phyloP scores from a whole-genome alignment of 2,797 vertebrate genomes.

The Poeciliopsis gracilis region DNA sequence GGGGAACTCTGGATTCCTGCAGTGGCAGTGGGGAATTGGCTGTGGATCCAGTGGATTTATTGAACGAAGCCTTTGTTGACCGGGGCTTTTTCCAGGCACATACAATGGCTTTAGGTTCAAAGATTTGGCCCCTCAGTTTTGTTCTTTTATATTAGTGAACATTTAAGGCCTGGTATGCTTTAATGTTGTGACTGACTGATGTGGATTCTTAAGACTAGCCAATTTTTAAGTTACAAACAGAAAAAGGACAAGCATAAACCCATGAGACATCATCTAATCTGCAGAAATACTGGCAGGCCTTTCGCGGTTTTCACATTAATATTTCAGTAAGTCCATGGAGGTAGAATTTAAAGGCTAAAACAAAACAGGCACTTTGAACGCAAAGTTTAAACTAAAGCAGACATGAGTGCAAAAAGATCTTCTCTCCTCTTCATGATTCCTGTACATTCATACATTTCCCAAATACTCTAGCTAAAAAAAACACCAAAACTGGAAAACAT shows the following conservation, averaged over 20 bases:
- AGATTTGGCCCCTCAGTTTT: neutral
- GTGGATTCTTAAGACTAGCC: neutral
- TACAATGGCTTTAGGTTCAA: neutral
- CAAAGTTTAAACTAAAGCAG: conserved; percentile 13
- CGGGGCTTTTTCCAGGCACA: neutral
- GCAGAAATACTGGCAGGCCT: neutral
- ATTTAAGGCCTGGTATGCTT: neutral
- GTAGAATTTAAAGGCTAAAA: conserved; percentile 57
- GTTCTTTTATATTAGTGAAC: neutral
- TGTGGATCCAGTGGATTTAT: neutral
- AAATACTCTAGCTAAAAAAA: conserved; percentile 12
- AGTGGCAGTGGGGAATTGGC: neutral
- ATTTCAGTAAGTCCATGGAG: conserved; percentile 45
- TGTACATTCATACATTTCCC: conserved; percentile 37
- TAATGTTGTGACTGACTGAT: neutral
- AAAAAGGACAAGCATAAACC: conserved; percentile 18
- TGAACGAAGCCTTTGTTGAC: neutral
- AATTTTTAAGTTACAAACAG: conserved; percentile 13
- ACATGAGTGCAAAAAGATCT: conserved; percentile 11
- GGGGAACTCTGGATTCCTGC: neutral
- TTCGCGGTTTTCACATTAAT: neutral
- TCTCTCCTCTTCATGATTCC: conserved; percentile 5
- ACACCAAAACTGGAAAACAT: conserved; percentile 16
- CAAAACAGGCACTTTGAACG: conserved; percentile 65
- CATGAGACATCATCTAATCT: conserved; percentile 9